Conservation (phyloP, 2,797 vertebrate genomes). For the Euthynnus affinis region DNA sequence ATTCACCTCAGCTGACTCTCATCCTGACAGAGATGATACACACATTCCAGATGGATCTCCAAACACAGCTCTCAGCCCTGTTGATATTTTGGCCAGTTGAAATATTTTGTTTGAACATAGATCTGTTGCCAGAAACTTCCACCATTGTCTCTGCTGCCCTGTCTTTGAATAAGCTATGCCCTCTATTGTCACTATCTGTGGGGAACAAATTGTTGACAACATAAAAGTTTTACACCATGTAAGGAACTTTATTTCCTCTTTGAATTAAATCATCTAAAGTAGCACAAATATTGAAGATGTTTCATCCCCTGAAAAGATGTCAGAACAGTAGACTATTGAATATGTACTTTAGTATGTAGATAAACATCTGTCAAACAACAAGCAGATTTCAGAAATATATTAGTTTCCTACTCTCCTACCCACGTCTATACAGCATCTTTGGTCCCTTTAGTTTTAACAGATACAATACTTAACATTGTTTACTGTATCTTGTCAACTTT, state of each 20-base stretch:
- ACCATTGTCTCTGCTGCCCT: background rate
- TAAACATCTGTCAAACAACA: background rate
- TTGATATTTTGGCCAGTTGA: conserved; percentile 18
- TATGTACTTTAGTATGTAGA: no score
- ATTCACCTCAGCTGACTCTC: conserved; percentile 27
- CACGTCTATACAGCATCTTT: no score
- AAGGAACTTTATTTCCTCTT: background rate
- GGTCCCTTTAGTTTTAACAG: no score
- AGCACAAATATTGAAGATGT: background rate
- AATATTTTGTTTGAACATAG: conserved; percentile 7
- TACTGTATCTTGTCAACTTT: background rate
- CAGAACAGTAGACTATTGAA: background rate
- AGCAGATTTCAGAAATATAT: conserved; percentile 2
- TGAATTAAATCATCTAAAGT: background rate
- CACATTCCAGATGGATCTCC: conserved; percentile 15
- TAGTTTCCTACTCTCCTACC: no score
- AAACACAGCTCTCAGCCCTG: conserved; percentile 12
- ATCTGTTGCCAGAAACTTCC: conserved; percentile 18
- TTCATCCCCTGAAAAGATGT: background rate
- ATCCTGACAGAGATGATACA: conserved; percentile 32
- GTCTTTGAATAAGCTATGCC: background rate
- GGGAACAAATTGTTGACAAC: background rate
- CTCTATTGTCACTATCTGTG: background rate
- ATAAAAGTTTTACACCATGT: background rate
- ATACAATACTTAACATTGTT: no score